phyloP scores from a whole-genome alignment of 2,113 vertebrate species.

The Athene noctua region DNA sequence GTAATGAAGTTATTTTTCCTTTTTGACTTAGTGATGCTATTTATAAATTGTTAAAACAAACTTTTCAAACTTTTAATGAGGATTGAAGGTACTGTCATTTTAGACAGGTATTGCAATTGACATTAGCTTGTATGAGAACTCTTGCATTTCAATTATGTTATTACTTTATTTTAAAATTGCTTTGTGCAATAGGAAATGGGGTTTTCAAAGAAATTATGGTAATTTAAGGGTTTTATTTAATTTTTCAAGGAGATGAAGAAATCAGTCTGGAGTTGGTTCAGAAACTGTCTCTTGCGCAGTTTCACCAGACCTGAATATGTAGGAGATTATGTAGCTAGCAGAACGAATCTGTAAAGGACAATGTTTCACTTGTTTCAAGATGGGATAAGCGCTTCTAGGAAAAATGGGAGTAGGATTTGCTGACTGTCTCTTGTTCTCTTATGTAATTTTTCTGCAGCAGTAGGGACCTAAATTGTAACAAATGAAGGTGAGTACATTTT shows the following conservation, averaged over 20 bases:
- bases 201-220: neutral
- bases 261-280: neutral
- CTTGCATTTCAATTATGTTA: neutral
- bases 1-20: neutral
- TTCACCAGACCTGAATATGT: neutral
- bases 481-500: neutral
- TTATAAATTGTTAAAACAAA: neutral
- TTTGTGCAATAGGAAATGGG: neutral
- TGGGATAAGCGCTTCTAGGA: neutral
- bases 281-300: neutral
- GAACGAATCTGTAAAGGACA: neutral
- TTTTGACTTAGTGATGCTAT: neutral
- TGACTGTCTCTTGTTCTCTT: neutral
- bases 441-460: neutral
- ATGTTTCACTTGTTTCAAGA: neutral
- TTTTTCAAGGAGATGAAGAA: neutral
- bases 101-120: neutral
- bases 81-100: neutral
- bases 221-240: neutral
- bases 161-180: neutral
- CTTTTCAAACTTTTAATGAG: neutral
- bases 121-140: neutral
- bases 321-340: neutral
- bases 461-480: neutral
- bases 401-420: neutral